Evolutionary conservation across 2,888 invertebrate genomes (phyloP), one percentile per base, ranked within the genome.

Genomic region (Antheraea assamensis): DNA sequence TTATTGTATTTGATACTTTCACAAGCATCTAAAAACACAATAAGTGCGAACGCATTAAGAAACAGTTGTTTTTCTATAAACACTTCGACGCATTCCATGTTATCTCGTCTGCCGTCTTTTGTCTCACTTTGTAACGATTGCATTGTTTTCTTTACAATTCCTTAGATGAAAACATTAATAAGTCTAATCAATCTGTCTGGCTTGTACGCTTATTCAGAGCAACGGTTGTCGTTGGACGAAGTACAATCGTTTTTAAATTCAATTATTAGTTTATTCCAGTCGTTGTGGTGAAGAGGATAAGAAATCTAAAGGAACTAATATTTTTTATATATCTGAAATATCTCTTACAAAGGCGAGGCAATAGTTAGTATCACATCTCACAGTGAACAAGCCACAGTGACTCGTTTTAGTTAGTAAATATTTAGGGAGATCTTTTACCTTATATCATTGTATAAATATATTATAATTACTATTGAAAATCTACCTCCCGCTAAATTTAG

Each of bases 31-130:
- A 1, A 13, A 42, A 42, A 2, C 3, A 66, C 21, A 19, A 68
- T 68, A 68, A 68, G 15, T 35, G n/a, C 68, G 3, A 35, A 35
- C n/a, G n/a, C 68, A 31, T 66, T 10, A 19, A 30, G 58, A 58
- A 19, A 30, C n/a, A n/a, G n/a, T 35, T 35, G 4, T n/a, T 35
- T 35, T 35, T 35, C 21, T 13, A n/a, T 17, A 68, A 10, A 68
- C 68, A 35, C 35, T 64, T 64, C 68, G 5, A 68, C 68, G 21
- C 35, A 68, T 3, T 13, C 35, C 24, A 30, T n/a, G 21, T 68
- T 35, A 68, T 68, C 68, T 68, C 68, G 35, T 35, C 68, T 31
- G 68, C 68, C 7, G 35, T 68, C 68, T 68, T 68, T 68, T 35
- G 68, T 68, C n/a, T 68, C 21, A 35, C n/a, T 68, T 68, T 68